These are phyloP conservation scores for Tonatia bakeri DNA, from an alignment of 2,113 vertebrate species.

Conservation along the genomic window DNA sequence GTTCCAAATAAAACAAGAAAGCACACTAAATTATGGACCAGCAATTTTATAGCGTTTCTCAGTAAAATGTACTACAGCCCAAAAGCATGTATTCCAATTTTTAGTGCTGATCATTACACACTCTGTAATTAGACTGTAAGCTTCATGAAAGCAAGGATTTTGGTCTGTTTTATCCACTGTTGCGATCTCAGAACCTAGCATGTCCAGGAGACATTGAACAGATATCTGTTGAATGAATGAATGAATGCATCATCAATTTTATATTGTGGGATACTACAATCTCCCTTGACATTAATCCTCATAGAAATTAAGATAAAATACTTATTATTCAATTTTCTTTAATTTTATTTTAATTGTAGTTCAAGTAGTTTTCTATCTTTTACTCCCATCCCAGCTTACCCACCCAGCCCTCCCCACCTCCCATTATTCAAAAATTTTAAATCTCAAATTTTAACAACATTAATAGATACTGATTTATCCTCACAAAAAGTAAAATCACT, in stretches of 20 bases:
- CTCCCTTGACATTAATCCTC: not conserved
- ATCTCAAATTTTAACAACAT: not conserved
- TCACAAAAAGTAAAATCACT: not conserved
- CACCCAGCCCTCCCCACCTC: too few species aligned
- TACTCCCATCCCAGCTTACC: too few species aligned
- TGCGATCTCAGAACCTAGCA: not conserved
- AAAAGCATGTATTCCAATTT: not conserved
- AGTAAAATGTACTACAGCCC: not conserved
- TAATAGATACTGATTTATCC: not conserved
- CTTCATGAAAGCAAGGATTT: not conserved
- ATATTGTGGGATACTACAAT: not conserved
- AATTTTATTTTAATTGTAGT: too few species aligned
- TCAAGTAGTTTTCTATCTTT: too few species aligned
- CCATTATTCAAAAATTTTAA: not conserved
- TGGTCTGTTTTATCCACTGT: not conserved
- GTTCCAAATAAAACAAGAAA: constrained; percentile 25
- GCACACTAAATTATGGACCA: not conserved
- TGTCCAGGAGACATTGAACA: not conserved
- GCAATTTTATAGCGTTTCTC: not conserved
- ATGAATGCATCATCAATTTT: constrained; percentile 21
- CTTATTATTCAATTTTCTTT: not conserved
- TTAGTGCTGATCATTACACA: not conserved
- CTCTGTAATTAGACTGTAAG: not conserved
- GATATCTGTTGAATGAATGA: not conserved
- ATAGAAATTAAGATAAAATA: constrained; percentile 7